phyloP scores from a whole-genome alignment of 2,888 invertebrate genomes.

The Xylota segnis region DNA sequence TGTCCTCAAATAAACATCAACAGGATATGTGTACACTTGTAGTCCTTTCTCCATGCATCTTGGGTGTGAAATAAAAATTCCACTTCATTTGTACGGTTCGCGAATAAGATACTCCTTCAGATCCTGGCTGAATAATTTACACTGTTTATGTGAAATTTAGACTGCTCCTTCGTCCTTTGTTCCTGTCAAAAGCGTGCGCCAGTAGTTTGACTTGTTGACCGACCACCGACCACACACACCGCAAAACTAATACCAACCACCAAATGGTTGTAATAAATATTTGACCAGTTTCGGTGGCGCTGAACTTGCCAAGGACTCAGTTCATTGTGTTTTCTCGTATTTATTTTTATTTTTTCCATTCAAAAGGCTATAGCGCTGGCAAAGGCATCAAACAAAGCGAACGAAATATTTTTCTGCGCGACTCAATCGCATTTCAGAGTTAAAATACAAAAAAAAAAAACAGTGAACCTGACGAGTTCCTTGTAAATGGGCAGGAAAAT shows the following conservation, averaged over 20 bases:
- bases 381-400: conserved; percentile 69
- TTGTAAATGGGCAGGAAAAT: conserved; percentile 43
- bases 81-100: conserved; percentile 65
- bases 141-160: conserved; percentile 54
- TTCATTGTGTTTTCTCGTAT: conserved; percentile 47
- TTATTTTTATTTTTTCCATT: conserved; percentile 8
- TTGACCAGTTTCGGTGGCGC: conserved; percentile 60
- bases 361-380: background rate
- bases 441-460: conserved; percentile 52
- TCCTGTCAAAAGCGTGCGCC: conserved; percentile 64
- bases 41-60: conserved; percentile 35
- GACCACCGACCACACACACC: conserved; percentile 58
- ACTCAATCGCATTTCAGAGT: conserved; percentile 73
- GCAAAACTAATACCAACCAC: conserved; percentile 18
- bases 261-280: conserved; percentile 67
- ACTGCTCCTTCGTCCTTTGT: conserved; percentile 62
- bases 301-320: conserved; percentile 61
- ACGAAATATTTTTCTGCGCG: conserved; percentile 70
- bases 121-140: conserved; percentile 68
- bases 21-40: conserved; percentile 58
- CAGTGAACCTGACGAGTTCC: conserved; percentile 26
- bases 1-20: conserved; percentile 74
- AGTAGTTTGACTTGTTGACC: conserved; percentile 70
- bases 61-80: conserved; percentile 73
- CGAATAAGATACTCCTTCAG: conserved; percentile 50